Conservation (phyloP, 2,113 vertebrate genomes). For the Raja brachyura region DNA sequence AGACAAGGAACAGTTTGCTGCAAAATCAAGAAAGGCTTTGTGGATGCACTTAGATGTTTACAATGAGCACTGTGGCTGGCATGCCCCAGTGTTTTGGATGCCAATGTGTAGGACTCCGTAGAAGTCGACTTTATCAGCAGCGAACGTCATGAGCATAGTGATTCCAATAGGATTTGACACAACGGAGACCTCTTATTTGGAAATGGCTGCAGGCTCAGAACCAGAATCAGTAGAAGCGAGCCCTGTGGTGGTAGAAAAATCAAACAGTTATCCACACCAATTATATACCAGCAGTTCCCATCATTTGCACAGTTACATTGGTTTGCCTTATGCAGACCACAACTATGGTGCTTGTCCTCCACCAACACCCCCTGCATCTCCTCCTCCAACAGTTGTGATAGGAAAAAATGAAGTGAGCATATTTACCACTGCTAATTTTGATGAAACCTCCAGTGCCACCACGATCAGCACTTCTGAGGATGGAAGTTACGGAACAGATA, state of each 20-base stretch:
- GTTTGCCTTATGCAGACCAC: constrained; percentile 98
- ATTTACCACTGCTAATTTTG: constrained; percentile 87
- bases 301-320: constrained; percentile 97
- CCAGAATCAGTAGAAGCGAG: constrained; percentile 99
- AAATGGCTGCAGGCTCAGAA: constrained; percentile 99
- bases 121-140: constrained; percentile 99
- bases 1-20: no score
- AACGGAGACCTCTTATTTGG: constrained; percentile 86
- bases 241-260: constrained; percentile 98
- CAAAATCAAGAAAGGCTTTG: no score
- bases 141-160: constrained; percentile 99
- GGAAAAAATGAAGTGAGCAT: constrained; percentile 86
- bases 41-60: constrained; percentile 99
- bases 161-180: constrained; percentile 94
- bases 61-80: constrained; percentile 99
- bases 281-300: constrained; percentile 94
- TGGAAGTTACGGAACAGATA: constrained; percentile 97
- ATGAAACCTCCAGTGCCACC: constrained; percentile 95
- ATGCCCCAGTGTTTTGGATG: constrained; percentile 99
- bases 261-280: constrained; percentile 95
- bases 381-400: constrained; percentile 90
- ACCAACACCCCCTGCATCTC: constrained; percentile 94
- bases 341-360: constrained; percentile 99
- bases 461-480: constrained; percentile 98
- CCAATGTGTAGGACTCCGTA: constrained; percentile 98